These are phyloP conservation scores for Drosophila paranaensis DNA, from an alignment of 2,888 invertebrate species.

Conservation along the genomic window DNA sequence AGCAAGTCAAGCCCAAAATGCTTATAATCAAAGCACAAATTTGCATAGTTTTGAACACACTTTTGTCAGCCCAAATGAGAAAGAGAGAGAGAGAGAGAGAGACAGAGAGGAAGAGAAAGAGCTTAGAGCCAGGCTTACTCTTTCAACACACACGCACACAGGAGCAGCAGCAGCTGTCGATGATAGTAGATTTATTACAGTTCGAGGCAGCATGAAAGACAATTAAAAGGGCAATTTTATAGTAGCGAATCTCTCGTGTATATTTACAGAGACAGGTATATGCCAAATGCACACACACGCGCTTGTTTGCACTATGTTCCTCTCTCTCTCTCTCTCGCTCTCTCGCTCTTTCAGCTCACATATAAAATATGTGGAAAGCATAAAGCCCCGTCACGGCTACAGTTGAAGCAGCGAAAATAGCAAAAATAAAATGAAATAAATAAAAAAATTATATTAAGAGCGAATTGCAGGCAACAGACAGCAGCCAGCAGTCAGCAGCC, in stretches of 20 bases:
- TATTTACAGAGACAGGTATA: constrained; percentile 29
- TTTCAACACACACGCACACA: background rate
- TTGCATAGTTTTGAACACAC: constrained; percentile 65
- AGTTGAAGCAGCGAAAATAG: constrained; percentile 29
- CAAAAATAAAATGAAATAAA: constrained; percentile 26
- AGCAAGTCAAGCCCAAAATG: constrained; percentile 21
- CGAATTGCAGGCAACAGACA: constrained; percentile 49
- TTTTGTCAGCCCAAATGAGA: constrained; percentile 34
- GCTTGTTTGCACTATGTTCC: too few species aligned
- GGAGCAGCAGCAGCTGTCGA: constrained; percentile 32
- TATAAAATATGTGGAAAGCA: constrained; percentile 52
- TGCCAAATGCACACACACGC: constrained; percentile 13
- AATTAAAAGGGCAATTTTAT: constrained; percentile 60
- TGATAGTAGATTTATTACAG: constrained; percentile 65
- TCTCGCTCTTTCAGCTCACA: constrained; percentile 9
- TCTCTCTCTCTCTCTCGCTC: too few species aligned
- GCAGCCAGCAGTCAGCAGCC: constrained; percentile 3
- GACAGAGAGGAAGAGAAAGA: background rate
- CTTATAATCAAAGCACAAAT: constrained; percentile 60
- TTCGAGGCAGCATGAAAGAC: constrained; percentile 50
- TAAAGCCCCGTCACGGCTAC: constrained; percentile 40
- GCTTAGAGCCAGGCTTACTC: constrained; percentile 1
- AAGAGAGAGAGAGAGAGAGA: background rate
- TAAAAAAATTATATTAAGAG: constrained; percentile 40
- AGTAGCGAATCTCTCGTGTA: constrained; percentile 29